Conservation (phyloP, 2,888 invertebrate species). For the Entomobrya proxima region DNA sequence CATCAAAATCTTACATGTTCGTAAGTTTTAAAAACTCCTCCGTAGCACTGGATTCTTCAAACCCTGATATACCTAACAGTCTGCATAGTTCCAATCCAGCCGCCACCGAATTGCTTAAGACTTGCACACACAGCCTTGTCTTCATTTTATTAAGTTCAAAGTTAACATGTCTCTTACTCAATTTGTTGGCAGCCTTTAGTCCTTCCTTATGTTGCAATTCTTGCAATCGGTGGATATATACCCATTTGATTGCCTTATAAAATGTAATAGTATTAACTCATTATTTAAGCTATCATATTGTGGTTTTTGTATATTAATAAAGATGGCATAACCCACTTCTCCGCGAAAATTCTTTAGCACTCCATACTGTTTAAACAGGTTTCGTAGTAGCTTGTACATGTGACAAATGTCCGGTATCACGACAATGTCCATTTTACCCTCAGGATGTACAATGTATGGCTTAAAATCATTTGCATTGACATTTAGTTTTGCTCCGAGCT, state of each 20-base stretch:
- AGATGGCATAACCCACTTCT: too few relatives aligned
- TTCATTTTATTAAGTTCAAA: neutral
- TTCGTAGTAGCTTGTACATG: too few relatives aligned
- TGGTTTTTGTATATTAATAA: too few relatives aligned
- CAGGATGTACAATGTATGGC: neutral
- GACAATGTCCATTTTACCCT: neutral
- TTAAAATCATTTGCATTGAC: neutral
- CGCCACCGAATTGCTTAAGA: neutral
- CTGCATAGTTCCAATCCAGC: neutral
- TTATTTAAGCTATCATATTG: too few relatives aligned
- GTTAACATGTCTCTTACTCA: neutral
- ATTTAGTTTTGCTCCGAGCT: neutral
- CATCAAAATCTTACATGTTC: too few relatives aligned
- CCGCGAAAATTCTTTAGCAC: too few relatives aligned
- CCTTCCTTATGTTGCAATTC: neutral
- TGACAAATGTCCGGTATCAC: neutral
- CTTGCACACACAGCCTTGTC: neutral
- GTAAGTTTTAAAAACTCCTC: neutral
- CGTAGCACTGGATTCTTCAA: neutral
- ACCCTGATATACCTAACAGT: neutral
- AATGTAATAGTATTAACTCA: neutral
- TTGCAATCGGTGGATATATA: neutral
- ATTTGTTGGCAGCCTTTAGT: neutral
- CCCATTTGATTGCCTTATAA: neutral
- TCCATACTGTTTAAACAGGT: too few relatives aligned